Conservation (phyloP, 2,113 vertebrate genomes). For the Eudorcas thomsonii region DNA sequence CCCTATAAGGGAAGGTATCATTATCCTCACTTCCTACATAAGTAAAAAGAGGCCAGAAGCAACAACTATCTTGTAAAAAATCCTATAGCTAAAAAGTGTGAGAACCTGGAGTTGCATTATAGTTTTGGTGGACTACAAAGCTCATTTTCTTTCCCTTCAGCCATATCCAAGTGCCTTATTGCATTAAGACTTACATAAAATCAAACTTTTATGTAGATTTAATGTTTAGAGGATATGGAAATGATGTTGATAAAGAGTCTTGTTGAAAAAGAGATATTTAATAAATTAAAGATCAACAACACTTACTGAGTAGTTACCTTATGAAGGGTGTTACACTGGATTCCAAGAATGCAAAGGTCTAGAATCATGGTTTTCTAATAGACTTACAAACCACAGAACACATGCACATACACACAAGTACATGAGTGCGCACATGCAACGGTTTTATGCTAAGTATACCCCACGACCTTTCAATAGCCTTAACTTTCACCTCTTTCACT, state of each 20-base stretch:
- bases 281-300: background rate
- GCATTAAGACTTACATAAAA: background rate
- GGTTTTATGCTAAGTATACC: background rate
- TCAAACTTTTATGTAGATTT: background rate
- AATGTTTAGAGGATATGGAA: background rate
- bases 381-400: background rate
- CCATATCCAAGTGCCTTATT: background rate
- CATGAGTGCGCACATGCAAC: rapidly evolving
- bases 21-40: background rate
- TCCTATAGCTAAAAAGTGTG: background rate
- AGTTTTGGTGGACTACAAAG: background rate
- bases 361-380: background rate
- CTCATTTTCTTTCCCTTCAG: background rate
- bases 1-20: background rate
- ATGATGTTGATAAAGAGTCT: background rate
- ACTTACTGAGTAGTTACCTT: background rate
- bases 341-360: background rate
- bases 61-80: background rate
- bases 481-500: background rate
- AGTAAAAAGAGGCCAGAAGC: background rate
- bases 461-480: background rate
- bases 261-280: background rate
- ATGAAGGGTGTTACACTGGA: background rate
- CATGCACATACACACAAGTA: rapidly evolving
- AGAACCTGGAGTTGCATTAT: background rate